Base-by-base conservation (phyloP, 2,113 vertebrate species). In the Otus sunia region DNA sequence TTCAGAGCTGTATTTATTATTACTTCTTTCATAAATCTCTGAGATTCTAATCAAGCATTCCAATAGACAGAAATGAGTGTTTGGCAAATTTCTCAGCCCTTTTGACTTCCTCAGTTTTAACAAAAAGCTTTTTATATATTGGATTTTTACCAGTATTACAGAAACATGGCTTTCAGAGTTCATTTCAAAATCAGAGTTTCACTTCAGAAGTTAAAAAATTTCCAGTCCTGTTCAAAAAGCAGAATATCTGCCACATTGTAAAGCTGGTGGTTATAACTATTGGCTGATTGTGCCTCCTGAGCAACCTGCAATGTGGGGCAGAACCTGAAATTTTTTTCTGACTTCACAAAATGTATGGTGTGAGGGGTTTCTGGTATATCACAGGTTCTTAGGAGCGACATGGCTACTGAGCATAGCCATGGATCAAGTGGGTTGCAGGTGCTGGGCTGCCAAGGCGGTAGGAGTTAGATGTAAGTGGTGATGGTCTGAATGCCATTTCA, bases 1-100 rank as follows among this genome's bases (percentile, higher is more conserved):
- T 76, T 94, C 84, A 76, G 72, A 86, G 19, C 39, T 78, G 29
- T 88, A 86, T 94, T 97, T 96, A 27, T 66, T 90, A 49, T 74
- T 91, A 64, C 45, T 9, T 56, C 76, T 97, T 90, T 82, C 75
- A 72, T 77, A 93, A 92, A 79, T 12, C 16, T 86, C 12, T 88
- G 58, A 92, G 75, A 64, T 77, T 50, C 34, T 37, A 67, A 17
- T 77, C 59, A 69, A 75, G 37, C 7, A 39, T 43, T 94, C 25
- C 39, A 56, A 74, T 22, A 62, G 81, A 47, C 9, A 88, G 41
- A 94, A 90, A 83, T 5, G 11, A 5, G 17, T 80, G 45, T 69
- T 89, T 91, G 63, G 90, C 15, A 58, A 82, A 79, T 84, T 96
- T 84, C n/a, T 86, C 36, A 84, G 32, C 12, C 5, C 7, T 95